Evolutionary conservation across 2,888 invertebrate species (phyloP).

Genomic region (Plebejus argus): DNA sequence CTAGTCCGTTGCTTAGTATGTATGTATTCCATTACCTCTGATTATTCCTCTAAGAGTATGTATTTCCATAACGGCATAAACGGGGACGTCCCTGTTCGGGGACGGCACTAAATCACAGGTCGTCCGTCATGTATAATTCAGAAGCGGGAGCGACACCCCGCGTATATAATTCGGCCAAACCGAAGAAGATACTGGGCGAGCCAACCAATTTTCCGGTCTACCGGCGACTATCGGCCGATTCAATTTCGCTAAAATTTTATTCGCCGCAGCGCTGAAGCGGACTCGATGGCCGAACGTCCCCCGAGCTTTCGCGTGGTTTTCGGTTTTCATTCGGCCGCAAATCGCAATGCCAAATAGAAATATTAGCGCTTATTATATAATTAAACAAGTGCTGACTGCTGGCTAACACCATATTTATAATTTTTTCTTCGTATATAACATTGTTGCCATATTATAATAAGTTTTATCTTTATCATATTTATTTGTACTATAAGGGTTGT

Average conservation of each 20-base stretch:
- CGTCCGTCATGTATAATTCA: slow-evolving; percentile 74
- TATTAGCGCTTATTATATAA: not conserved
- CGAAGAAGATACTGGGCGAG: slow-evolving; percentile 67
- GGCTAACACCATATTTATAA: too few species aligned
- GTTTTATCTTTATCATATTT: too few species aligned
- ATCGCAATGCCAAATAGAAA: not conserved
- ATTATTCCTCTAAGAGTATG: slow-evolving; percentile 15
- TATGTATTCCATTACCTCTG: slow-evolving; percentile 24
- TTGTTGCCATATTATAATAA: too few species aligned
- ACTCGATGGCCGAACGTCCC: slow-evolving; percentile 63
- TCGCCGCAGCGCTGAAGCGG: slow-evolving; percentile 49
- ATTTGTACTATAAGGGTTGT: too few species aligned
- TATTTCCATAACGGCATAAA: slow-evolving; percentile 43
- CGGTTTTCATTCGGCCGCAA: slow-evolving; percentile 36
- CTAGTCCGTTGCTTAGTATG: not conserved
- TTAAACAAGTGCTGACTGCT: not conserved
- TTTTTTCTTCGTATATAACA: too few species aligned
- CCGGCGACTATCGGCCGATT: slow-evolving; percentile 69
- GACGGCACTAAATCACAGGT: slow-evolving; percentile 71
- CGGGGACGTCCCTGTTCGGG: slow-evolving; percentile 59
- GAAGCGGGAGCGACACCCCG: slow-evolving; percentile 63
- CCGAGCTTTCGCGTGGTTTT: slow-evolving; percentile 51
- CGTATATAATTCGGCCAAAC: slow-evolving; percentile 65
- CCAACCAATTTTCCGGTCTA: slow-evolving; percentile 76
- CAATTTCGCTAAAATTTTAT: slow-evolving; percentile 79